phyloP scores from a whole-genome alignment of 2,797 vertebrate genomes.

The Girardinus metallicus region DNA sequence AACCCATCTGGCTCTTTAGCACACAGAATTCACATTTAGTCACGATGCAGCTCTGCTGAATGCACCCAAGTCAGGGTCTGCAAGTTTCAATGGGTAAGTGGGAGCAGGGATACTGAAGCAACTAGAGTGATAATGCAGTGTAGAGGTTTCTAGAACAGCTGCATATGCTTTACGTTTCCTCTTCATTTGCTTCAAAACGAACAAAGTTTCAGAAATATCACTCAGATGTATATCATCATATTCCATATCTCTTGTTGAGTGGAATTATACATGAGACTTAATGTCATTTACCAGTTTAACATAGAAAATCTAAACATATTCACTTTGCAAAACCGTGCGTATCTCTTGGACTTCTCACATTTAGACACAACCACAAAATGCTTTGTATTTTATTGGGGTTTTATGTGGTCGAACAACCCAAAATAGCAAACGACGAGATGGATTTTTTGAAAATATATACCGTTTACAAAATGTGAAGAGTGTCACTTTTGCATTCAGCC shows the following conservation, averaged over 20 bases:
- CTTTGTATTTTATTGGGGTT: not conserved
- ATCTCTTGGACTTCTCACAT: not conserved
- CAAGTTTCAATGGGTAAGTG: conserved; percentile 17
- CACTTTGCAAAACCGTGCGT: not conserved
- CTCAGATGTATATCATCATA: not conserved
- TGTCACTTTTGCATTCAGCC: not conserved
- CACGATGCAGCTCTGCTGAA: conserved; percentile 46
- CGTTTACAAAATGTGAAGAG: not conserved
- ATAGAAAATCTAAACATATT: not conserved
- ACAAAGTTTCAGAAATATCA: not conserved
- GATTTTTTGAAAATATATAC: too few relatives aligned
- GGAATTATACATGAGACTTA: not conserved
- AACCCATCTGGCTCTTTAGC: conserved; percentile 41
- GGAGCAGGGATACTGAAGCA: conserved; percentile 5
- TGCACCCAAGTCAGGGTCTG: conserved; percentile 9
- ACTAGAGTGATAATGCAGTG: not conserved
- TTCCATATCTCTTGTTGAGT: not conserved
- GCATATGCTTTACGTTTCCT: not conserved
- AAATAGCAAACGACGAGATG: not conserved
- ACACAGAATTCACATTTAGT: conserved; percentile 38
- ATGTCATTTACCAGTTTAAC: not conserved
- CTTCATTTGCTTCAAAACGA: not conserved
- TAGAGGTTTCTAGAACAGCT: not conserved
- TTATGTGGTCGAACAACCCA: not conserved
- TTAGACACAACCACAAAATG: not conserved